Evolutionary conservation across 2,888 invertebrate genomes (phyloP), one percentile per base, ranked within the genome.

Genomic region (Ormyrus thymus): DNA sequence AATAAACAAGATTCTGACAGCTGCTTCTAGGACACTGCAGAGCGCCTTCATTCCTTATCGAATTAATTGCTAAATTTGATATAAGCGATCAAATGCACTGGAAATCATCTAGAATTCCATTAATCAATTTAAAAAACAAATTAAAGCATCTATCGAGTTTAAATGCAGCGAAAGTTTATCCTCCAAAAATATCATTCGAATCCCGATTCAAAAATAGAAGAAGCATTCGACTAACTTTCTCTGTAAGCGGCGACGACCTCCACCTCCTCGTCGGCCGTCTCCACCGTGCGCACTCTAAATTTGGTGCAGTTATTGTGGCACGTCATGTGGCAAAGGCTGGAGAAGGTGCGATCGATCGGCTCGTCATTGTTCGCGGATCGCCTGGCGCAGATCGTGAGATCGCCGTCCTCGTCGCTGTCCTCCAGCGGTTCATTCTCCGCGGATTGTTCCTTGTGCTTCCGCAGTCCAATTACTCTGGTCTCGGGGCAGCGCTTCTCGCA

Each of bases 301-400:
- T 79, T 83, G 48, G 87, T 84, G 79, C 89, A 89, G n/a, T 82
- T 81, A 82, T 89, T 89, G 80, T 84, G 80, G 81, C 89, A 89
- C 29, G 84, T 82, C 89, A 89, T 89, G 78, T 89, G 87, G 82
- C 89, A 89, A 50, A 88, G 81, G 77, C 86, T 89, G 7, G 85
- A 81, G 69, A 89, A 89, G 6, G 85, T 84, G 76, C 85, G 85
- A 83, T 89, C 86, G 50, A 84, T 82, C 70, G 79, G 81, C 71
- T 87, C 85, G 4, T 87, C 86, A 85, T 86, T 85, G 29, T 29
- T 4, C 29, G 29, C 29, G 29, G 29, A 29, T 29, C 29, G 29
- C 15, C 86, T 83, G n/a, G 89, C 89, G 81, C 89, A 89, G 79
- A 89, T 88, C 53, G 84, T 85, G 58, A 80, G 81, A 83, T 85